These are phyloP conservation scores for Tor tambroides DNA, from an alignment of 2,113 vertebrate species.

Conservation along the genomic window DNA sequence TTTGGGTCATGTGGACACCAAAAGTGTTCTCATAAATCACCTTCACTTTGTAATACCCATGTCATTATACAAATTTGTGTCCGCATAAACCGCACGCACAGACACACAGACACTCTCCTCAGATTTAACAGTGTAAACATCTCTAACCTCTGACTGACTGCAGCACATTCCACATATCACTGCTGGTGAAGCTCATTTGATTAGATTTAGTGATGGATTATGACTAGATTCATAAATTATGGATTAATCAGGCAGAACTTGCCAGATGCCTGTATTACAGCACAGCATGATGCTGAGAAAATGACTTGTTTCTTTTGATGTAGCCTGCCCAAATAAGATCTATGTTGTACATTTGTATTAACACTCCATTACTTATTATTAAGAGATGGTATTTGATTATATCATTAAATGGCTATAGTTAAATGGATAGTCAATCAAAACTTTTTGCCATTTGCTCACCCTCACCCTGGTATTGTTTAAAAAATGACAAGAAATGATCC, in stretches of 20 bases:
- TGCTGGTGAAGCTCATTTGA: conserved; percentile 25
- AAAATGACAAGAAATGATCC: too few species aligned
- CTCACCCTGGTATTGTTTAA: too few species aligned
- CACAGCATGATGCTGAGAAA: conserved; percentile 2
- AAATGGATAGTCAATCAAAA: neutral
- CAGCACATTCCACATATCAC: conserved; percentile 42
- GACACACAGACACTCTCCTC: neutral
- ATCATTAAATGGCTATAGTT: neutral
- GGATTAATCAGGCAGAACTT: neutral
- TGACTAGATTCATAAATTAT: neutral
- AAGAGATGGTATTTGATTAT: neutral
- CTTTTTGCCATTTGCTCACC: neutral
- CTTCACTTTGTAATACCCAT: too few species aligned
- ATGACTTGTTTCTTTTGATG: neutral
- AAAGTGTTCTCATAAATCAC: too few species aligned
- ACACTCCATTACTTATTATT: neutral
- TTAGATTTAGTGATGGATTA: conserved; percentile 45
- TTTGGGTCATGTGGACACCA: neutral
- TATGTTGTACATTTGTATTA: neutral
- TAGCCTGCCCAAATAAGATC: neutral
- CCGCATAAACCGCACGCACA: too few species aligned
- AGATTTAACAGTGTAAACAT: conserved; percentile 3
- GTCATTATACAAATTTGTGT: too few species aligned
- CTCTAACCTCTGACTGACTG: conserved; percentile 19
- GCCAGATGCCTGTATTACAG: neutral